Evolutionary conservation across 2,888 invertebrate species (phyloP).

Genomic region (Andrena dorsata): DNA sequence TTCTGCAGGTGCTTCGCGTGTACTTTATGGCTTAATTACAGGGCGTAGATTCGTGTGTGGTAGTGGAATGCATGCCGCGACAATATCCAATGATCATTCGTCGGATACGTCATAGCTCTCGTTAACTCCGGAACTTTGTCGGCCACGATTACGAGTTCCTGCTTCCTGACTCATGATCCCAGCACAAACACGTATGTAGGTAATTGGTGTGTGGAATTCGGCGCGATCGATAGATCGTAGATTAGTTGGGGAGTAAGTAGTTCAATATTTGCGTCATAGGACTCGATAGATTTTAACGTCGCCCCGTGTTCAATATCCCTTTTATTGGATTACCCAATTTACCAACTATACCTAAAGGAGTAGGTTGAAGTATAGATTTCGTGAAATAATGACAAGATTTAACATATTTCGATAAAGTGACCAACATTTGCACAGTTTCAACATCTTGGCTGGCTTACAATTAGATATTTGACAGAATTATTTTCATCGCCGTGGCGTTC

Average conservation of each 20-base stretch:
- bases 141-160: constrained; percentile 47
- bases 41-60: background rate
- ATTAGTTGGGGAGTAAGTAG: constrained; percentile 22
- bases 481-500: too few relatives aligned
- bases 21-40: constrained; percentile 37
- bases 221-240: constrained; percentile 40
- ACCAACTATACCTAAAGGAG: too few relatives aligned
- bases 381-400: too few relatives aligned
- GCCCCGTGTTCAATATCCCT: background rate
- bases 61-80: constrained; percentile 11
- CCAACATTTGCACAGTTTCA: too few relatives aligned
- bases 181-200: constrained; percentile 23
- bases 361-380: too few relatives aligned
- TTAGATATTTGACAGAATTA: too few relatives aligned
- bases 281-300: background rate
- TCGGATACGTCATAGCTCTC: constrained; percentile 42
- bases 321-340: background rate
- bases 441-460: too few relatives aligned
- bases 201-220: constrained; percentile 52
- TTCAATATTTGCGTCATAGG: constrained; percentile 15
- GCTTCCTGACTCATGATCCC: constrained; percentile 35
- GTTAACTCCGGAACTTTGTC: constrained; percentile 35
- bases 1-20: constrained; percentile 37
- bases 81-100: constrained; percentile 28
- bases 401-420: too few relatives aligned